Conservation (phyloP, 2,797 vertebrate species). For the Bovichtus variegatus region DNA sequence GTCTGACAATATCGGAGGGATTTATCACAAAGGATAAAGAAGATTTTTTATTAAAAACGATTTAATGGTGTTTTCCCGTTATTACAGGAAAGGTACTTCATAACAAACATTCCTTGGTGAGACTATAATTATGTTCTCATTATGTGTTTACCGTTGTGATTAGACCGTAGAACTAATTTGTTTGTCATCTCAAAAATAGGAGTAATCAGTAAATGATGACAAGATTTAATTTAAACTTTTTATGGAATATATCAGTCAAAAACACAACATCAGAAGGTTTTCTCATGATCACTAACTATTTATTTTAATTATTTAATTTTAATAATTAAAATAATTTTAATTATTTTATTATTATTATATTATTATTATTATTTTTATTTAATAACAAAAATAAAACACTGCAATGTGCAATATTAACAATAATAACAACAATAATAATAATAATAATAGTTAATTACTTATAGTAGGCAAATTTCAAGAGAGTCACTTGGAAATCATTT, state of each 20-base stretch:
- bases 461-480: not conserved
- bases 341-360: no score
- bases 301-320: not conserved
- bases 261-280: not conserved
- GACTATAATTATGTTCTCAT: not conserved
- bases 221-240: not conserved
- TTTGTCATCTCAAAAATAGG: not conserved
- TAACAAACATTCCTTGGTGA: no score
- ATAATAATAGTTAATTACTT: not conserved
- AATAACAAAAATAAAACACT: not conserved
- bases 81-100: not conserved
- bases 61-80: not conserved
- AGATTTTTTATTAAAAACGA: not conserved
- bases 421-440: no score
- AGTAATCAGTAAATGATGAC: not conserved
- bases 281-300: not conserved
- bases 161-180: no score
- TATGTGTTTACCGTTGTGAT: not conserved
- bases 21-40: not conserved
- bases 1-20: not conserved
- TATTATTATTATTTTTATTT: no score
- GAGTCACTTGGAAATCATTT: not conserved
- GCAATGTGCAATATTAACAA: no score
- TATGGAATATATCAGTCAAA: not conserved
- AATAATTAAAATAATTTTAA: no score